Base-by-base conservation (phyloP, 2,888 invertebrate species). In the Spicauda simplicius region DNA sequence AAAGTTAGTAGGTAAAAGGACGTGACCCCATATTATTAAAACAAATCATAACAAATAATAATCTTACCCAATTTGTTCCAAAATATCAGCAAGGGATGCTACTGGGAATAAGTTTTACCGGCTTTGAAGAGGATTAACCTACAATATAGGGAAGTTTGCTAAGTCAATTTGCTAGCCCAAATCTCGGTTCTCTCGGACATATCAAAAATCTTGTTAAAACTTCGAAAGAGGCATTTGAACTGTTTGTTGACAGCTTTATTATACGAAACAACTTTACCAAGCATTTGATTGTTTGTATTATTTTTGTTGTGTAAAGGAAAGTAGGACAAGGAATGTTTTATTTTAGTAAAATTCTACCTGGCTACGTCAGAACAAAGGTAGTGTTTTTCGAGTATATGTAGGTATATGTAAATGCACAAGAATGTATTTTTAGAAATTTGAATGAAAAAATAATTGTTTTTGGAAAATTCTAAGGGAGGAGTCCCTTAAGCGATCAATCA, bases 131-230 rank as follows among this genome's bases (percentile, higher is more conserved):
- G 53, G 53, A 53, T 53, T 20, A 53, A 53, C 50, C 50, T 50
- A 50, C 50, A 50, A 55, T 55, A 57, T 18, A 57, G 30, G 18
- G 20, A 48, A 60, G 60, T 58, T 58, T 20, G 41, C n/a, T n/a
- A 33, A 53, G 52, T 65, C 58, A 65, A 54, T 65, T 65, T 58
- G 30, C 53, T 33, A 58, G 50, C 58, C 37, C 52, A 45, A 58
- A 52, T 53, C 30, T 58, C 58, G 14, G n/a, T 16, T 52, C 58
- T 20, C 53, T 64, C 41, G 58, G 64, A 41, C 52, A 45, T 58
- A 58, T 50, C 48, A 58, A 59, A 64, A 65, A 65, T 57, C 58
- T 30, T 52, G 64, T 65, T 65, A 59, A 53, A 53, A 65, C 58
- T 53, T 59, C 16, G 52, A 53, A 65, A 65, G 16, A 30, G 41